A percentile compares a stretch with the other conserved stretches of the same genome.
phyloP scores from a whole-genome alignment of 1,140 invertebrate species.

The Lordiphosa stackelbergi region DNA sequence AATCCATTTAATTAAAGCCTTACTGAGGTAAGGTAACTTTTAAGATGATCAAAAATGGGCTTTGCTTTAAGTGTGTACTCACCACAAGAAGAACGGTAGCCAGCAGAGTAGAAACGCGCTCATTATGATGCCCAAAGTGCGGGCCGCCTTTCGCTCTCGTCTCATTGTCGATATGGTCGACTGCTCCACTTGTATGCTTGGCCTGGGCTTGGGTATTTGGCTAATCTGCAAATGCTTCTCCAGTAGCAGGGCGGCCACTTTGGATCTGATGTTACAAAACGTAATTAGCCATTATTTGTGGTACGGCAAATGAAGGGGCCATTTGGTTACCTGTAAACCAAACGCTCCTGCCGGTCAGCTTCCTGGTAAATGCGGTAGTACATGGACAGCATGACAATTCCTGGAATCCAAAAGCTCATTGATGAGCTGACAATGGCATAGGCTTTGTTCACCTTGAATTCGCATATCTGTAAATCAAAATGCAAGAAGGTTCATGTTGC shows the following conservation, averaged over 20 bases:
- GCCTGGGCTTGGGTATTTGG: constrained; percentile 85
- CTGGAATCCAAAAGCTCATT: constrained; percentile 97
- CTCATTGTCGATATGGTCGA: constrained; percentile 88
- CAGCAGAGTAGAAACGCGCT: constrained; percentile 95
- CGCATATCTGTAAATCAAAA: constrained; percentile 79
- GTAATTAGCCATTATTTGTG: constrained; percentile 59
- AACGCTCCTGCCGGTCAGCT: constrained; percentile 93
- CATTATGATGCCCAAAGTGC: constrained; percentile 97
- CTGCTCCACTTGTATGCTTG: constrained; percentile 81
- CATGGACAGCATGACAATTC: constrained; percentile 95
- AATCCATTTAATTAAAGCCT: too few species aligned
- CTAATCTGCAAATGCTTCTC: constrained; percentile 93
- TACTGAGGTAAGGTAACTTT: too few species aligned
- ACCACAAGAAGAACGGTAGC: constrained; percentile 96
- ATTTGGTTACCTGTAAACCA: constrained; percentile 87
- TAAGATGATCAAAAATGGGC: too few species aligned
- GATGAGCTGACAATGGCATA: constrained; percentile 94
- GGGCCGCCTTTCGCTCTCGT: constrained; percentile 93
- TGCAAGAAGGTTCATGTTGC: constrained; percentile 7
- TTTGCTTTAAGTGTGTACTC: constrained; percentile 44
- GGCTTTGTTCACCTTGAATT: constrained; percentile 91
- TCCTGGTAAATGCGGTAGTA: constrained; percentile 95
- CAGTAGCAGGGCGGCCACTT: constrained; percentile 88
- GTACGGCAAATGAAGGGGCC: constrained; percentile 19
- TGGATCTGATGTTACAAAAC: constrained; percentile 80